phyloP scores from a whole-genome alignment of 2,888 invertebrate genomes.

The Aspidapion aeneum region DNA sequence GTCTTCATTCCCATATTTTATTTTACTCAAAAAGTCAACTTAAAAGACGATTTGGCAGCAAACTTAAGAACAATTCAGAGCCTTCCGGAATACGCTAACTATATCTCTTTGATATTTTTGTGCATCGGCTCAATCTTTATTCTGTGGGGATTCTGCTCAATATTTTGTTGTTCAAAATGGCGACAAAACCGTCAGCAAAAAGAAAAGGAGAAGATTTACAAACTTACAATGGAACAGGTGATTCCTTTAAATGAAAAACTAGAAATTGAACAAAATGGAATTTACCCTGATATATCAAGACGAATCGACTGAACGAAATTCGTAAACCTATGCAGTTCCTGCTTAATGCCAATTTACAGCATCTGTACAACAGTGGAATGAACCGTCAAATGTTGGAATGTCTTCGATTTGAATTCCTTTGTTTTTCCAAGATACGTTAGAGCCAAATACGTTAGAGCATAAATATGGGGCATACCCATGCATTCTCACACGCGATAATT shows the following conservation, averaged over 20 bases:
- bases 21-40: conserved; percentile 65
- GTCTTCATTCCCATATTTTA: conserved; percentile 72
- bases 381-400: no score
- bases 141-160: conserved; percentile 31
- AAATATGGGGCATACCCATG: no score
- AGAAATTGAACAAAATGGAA: conserved; percentile 15
- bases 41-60: conserved; percentile 55
- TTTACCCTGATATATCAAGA: not conserved
- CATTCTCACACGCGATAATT: no score
- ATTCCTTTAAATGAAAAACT: conserved; percentile 24
- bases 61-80: conserved; percentile 53
- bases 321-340: no score
- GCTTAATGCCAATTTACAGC: no score
- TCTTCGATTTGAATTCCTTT: no score
- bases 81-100: conserved; percentile 47
- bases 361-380: no score
- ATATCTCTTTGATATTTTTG: conserved; percentile 30
- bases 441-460: no score
- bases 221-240: conserved; percentile 11
- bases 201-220: conserved; percentile 8
- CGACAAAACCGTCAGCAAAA: conserved; percentile 4
- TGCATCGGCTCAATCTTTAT: conserved; percentile 32
- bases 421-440: no score
- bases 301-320: no score
- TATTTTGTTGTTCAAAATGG: conserved; percentile 29